These are phyloP conservation scores for Camponotus fellah DNA, from an alignment of 2,888 invertebrate genomes.

Conservation along the genomic window DNA sequence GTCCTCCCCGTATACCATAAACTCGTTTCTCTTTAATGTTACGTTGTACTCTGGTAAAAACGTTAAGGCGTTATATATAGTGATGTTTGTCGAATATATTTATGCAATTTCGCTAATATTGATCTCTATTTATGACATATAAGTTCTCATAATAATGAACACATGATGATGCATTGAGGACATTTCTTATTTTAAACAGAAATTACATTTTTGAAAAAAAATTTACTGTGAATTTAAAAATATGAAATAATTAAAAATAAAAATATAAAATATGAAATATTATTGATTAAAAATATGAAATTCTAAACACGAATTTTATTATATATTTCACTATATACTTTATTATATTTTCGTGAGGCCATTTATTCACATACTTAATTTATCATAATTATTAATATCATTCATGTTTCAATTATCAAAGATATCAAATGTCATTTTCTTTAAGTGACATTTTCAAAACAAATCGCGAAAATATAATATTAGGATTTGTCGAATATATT, in stretches of 20 bases:
- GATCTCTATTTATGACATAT: neutral
- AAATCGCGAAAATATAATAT: conserved; percentile 26
- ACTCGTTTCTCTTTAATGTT: conserved; percentile 37
- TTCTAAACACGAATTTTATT: neutral
- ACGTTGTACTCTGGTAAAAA: conserved; percentile 20
- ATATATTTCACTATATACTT: neutral
- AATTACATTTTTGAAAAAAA: neutral
- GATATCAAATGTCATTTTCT: neutral
- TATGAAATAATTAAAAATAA: too few species aligned
- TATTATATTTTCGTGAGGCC: neutral
- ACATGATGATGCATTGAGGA: neutral
- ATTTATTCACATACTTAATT: neutral
- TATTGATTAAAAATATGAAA: neutral
- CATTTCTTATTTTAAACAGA: conserved; percentile 3
- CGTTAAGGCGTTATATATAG: neutral
- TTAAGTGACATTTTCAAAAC: neutral
- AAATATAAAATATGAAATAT: too few species aligned
- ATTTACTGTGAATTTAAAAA: too few species aligned
- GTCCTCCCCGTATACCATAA: conserved; percentile 7
- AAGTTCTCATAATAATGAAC: neutral
- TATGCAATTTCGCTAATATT: conserved; percentile 21
- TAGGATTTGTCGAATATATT: too few species aligned
- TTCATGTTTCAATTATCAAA: neutral
- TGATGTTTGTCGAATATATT: conserved; percentile 30
- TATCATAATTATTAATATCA: neutral